Base-by-base conservation (phyloP, 2,113 vertebrate species). In the Pterophyllum scalare region DNA sequence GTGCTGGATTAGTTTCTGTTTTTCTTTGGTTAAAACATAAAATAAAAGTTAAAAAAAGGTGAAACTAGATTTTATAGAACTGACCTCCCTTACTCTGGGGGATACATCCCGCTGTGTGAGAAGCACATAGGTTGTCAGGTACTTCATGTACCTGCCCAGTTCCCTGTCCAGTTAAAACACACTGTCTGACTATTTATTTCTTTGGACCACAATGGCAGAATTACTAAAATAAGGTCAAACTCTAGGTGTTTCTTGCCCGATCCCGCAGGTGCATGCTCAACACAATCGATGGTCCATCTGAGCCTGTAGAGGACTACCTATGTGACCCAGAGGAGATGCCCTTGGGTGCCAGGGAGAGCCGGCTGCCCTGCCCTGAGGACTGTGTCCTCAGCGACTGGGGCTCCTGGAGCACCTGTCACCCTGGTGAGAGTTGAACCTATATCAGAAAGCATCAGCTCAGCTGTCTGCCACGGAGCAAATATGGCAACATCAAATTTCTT, bases 251-350 rank as follows among this genome's bases (percentile, higher is more conserved):
- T 82, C 22, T 28, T 20, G 1, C 6, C n/a, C 8, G 4, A 46
- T 75, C 61, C 88, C 82, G n/a, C 92, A 99, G 98, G 90, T 99
- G 98, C 88, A 97, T 99, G 98, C 96, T 98, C 77, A 99, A 99
- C 92, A 99, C 98, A 1, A 96, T 97, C 1, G 98, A 99, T 67
- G 98, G 98, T 7, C 98, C 98, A 3, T 97, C 97, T 1, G 98
- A 99, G 65, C 87, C 95, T 0, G 98, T 98, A 14, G 98, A 99
- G 78, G 98, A 99, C 86, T 99, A 99, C 81, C 96, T 99, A 7
- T 99, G 98, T 75, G 98, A 99, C 91, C 98, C 98, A 1, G 98
- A 99, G 90, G 97, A 98, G 90, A 99, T 99, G 98, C 98, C 98
- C 0, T 94, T 98, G 64, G 98, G 98, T 7, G 97, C 98, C 79